Percentiles rank a stretch among this genome's conserved stretches.
Conservation (phyloP, 2,888 invertebrate species). For the Tetragnatha montana region DNA sequence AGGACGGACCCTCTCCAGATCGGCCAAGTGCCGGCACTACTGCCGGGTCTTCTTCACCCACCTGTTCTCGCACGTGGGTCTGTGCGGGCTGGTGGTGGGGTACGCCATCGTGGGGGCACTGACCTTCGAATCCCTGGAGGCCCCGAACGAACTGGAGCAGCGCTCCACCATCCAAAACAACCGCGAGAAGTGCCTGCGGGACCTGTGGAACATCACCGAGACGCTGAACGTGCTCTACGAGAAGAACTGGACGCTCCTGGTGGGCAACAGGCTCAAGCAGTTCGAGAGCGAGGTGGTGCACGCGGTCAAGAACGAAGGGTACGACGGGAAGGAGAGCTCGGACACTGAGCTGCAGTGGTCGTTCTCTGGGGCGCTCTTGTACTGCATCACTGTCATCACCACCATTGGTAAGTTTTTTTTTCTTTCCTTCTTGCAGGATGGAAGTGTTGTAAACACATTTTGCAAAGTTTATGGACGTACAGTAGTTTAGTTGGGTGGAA, state of each 20-base stretch:
- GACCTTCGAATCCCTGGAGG: conserved; percentile 74
- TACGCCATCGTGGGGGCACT: conserved; percentile 77
- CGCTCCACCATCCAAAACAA: conserved; percentile 61
- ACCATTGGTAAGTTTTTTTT: conserved; percentile 87
- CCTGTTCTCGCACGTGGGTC: conserved; percentile 77
- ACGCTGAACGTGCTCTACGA: conserved; percentile 88
- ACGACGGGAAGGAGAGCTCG: conserved; percentile 74
- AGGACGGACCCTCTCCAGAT: conserved; percentile 36
- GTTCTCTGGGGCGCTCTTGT: conserved; percentile 88
- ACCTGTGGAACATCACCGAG: conserved; percentile 90
- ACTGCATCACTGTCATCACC: conserved; percentile 90
- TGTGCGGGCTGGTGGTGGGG: conserved; percentile 77
- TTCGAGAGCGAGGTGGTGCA: conserved; percentile 88
- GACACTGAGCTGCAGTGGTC: conserved; percentile 82
- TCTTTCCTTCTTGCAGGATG: neutral
- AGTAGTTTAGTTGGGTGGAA: too few relatives aligned
- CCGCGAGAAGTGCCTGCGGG: conserved; percentile 65
- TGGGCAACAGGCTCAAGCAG: conserved; percentile 85
- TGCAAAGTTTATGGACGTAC: too few relatives aligned
- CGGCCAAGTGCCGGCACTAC: conserved; percentile 62
- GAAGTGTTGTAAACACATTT: too few relatives aligned
- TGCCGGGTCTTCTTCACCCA: conserved; percentile 74
- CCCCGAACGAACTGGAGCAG: conserved; percentile 74
- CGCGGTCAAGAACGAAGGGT: conserved; percentile 81
- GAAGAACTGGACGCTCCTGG: conserved; percentile 88